Percentiles rank a stretch among this genome's conserved stretches.
phyloP scores from a whole-genome alignment of 1,140 invertebrate species.

The Metaphire vulgaris region DNA sequence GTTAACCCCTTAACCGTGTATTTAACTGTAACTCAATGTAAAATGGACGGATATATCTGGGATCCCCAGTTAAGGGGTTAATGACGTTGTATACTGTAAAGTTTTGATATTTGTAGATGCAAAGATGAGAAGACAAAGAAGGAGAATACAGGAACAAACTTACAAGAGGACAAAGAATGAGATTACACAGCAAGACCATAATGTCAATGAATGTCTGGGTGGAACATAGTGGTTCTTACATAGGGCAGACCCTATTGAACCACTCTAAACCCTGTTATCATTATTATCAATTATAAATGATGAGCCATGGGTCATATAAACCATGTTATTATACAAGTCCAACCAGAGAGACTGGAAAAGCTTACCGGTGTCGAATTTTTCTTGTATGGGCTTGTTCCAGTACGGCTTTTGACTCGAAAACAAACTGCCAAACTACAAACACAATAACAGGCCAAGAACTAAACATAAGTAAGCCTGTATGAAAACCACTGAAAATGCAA shows the following conservation, averaged over 20 bases:
- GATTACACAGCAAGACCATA: not conserved
- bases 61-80: too few species aligned
- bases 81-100: too few species aligned
- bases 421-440: not conserved
- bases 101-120: too few species aligned
- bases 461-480: not conserved
- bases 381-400: not conserved
- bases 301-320: not conserved
- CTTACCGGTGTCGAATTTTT: not conserved
- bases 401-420: not conserved
- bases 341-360: not conserved
- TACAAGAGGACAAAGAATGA: too few species aligned
- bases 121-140: too few species aligned
- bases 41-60: too few species aligned
- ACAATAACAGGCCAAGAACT: not conserved
- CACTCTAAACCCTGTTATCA: too few species aligned
- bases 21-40: too few species aligned
- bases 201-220: not conserved
- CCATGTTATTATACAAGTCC: not conserved
- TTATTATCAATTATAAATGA: not conserved
- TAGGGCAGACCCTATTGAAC: not conserved
- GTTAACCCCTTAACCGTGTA: too few species aligned
- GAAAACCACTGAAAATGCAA: too few species aligned
- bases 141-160: too few species aligned
- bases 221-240: not conserved